Base-by-base conservation (phyloP, 2,888 invertebrate genomes). In the Clepsis dumicolana region DNA sequence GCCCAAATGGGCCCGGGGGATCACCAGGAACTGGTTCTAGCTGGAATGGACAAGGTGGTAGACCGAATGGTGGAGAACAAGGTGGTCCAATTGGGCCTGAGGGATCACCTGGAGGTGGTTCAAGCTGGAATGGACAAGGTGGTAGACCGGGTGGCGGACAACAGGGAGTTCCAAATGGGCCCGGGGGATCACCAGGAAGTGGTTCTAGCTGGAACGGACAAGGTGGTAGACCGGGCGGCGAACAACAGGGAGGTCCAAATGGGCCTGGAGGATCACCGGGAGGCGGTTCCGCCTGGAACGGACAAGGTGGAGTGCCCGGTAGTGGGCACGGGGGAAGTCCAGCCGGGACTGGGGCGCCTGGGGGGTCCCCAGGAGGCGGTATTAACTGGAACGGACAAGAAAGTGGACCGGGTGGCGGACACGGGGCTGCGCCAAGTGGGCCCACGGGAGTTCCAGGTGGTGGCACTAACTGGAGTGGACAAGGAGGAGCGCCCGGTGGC, bases 401-500 rank as follows among this genome's bases (percentile, higher is more conserved):
- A 27, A 29, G 57, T 25, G 54, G 70, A 57, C 54, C 70, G 38
- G 63, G 18, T 10, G 14, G 16, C 4, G 41, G 41, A 7, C n/a
- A 41, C 24, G 16, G 57, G 25, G 50, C 29, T 14, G 59, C 60
- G 0, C 12, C 12, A 41, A 12, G 12, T 1, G 41, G 72, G 70
- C 72, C 44, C 25, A 65, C 70, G 12, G 72, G 71, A 4, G 67
- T 67, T 21, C 71, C 71, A 18, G 29, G 71, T 32, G 67, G 70
- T n/a, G 67, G 70, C 32, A 65, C 70, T 53, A 27, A 50, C 38
- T 50, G 63, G 70, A 64, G 41, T 12, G 52, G 21, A 24, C 62
- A 70, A 48, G 72, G 70, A 56, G 61, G 71, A 0, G 62, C 52
- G 44, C 72, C 35, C 16, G 48, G 25, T 16, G 44, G 44, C 8